Conservation (phyloP, 2,797 vertebrate genomes). For the Diceros bicornis region DNA sequence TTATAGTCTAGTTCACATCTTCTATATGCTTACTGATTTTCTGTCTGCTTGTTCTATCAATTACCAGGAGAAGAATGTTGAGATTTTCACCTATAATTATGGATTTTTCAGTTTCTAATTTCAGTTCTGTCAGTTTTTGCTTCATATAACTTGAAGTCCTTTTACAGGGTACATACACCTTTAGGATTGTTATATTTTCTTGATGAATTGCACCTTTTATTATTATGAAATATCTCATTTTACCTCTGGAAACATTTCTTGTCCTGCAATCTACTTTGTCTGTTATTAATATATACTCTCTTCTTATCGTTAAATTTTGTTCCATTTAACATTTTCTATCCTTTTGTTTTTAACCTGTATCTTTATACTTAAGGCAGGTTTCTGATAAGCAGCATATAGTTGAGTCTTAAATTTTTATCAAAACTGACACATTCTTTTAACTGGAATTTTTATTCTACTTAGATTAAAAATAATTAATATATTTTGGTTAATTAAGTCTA, state of each 20-base stretch:
- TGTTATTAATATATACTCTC: background rate
- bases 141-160: background rate
- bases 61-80: background rate
- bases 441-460: background rate
- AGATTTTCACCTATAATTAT: background rate
- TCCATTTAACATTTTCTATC: background rate
- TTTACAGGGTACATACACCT: background rate
- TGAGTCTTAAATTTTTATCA: background rate
- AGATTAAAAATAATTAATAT: background rate
- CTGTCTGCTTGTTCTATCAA: slow-evolving; percentile 2
- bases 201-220: background rate
- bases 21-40: slow-evolving; percentile 11
- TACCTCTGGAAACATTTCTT: background rate
- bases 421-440: background rate
- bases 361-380: background rate
- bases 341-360: background rate
- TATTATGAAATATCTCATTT: background rate
- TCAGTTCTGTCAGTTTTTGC: background rate
- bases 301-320: background rate
- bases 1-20: background rate
- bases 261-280: background rate
- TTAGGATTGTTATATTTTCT: background rate
- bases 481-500: background rate
- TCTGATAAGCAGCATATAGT: background rate
- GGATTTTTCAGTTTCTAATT: background rate